Evolutionary conservation across 2,797 vertebrate species (phyloP).

Genomic region (Anomalospiza imberbis): DNA sequence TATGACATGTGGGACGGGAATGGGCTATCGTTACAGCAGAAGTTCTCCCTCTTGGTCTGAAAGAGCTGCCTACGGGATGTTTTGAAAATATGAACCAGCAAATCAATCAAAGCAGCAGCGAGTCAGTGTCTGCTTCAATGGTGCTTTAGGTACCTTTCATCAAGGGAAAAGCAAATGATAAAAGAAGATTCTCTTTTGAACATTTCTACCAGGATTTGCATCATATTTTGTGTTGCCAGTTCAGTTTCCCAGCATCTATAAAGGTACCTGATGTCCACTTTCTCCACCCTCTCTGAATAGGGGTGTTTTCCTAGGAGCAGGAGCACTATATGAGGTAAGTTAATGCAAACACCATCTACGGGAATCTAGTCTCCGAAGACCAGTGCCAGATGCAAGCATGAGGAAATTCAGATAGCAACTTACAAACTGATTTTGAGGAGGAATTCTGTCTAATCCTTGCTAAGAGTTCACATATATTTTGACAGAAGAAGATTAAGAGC

Average conservation of each 20-base stretch:
- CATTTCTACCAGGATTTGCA: not conserved
- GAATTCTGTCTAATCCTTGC: not conserved
- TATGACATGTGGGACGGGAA: not conserved
- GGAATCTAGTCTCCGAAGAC: not conserved
- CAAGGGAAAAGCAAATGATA: not conserved
- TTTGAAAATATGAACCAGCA: not conserved
- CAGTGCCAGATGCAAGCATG: not conserved
- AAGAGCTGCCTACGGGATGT: not conserved
- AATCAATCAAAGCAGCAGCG: not conserved
- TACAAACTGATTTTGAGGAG: not conserved
- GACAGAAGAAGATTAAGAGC: not conserved
- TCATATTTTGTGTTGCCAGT: not conserved
- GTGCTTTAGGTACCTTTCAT: not conserved
- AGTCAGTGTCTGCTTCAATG: not conserved
- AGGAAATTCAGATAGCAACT: not conserved
- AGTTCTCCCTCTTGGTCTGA: not conserved
- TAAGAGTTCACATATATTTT: not conserved
- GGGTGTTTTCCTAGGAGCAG: not conserved
- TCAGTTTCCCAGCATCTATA: not conserved
- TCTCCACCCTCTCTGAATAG: not conserved
- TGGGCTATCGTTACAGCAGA: not conserved
- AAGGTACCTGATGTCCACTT: not conserved
- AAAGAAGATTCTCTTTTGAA: not conserved
- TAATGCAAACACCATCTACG: not conserved
- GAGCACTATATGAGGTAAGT: not conserved